Evolutionary conservation across 35 echinoderm and acorn worm species (phyloP), one percentile per base, ranked within the genome.

Genomic region (Lytechinus pictus): DNA sequence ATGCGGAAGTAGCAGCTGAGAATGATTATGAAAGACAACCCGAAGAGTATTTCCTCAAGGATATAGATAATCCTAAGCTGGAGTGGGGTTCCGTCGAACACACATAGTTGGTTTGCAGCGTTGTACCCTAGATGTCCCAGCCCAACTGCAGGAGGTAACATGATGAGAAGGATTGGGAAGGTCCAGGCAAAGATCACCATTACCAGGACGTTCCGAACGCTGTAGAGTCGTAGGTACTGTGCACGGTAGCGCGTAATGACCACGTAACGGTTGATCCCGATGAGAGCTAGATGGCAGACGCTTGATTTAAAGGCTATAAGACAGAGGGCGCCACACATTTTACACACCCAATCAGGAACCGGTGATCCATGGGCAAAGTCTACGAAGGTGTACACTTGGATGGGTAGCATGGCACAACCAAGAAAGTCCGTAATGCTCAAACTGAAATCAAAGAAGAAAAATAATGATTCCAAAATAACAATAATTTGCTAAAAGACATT

Each of bases 101-200:
- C 92, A 44, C 92, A 93, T 13, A 93, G 53, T 57, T 93, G 92
- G 92, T 93, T 93, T 19, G 9, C 27, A 19, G 52, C 92, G 92
- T 93, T 93, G 92, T 93, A 93, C 52, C 92, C 92, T 54, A 93
- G 24, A 3, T 57, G 13, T 93, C 92, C 92, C 27, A 55, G 9
- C 52, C 92, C 92, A 3, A 54, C 54, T 16, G 92, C 92, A 6
- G 92, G 92, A 27, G 92, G 92, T 5, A 93, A 44, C 54, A 93
- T 57, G 54, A 93, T 93, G 28, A 57, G n/a, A 10, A 93, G 53
- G 13, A 55, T 54, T 10, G 92, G 92, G 28, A 93, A 93, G 53
- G 53, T 33, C 92, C 92, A 93, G 5, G 92, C 92, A 27, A 93
- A 57, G 54, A 93, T 54, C 92, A 93, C 92, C 92, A 93, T 93